These are phyloP conservation scores for Temnothorax longispinosus DNA, from an alignment of 1,140 invertebrate genomes.

Conservation along the genomic window DNA sequence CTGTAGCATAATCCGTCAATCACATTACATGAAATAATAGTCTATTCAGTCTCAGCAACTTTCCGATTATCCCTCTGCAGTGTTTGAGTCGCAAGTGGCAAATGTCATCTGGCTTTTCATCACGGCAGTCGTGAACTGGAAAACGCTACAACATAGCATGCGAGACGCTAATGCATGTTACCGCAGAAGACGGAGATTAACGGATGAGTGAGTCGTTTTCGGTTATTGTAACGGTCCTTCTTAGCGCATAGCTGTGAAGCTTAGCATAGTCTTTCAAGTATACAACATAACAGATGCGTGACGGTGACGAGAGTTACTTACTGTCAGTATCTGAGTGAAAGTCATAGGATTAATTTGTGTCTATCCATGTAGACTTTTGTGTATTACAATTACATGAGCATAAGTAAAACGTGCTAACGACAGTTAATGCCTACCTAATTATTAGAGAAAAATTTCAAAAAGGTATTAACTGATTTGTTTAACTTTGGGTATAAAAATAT, in stretches of 20 bases:
- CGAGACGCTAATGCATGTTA: conserved; percentile 17
- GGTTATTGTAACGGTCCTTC: conserved; percentile 23
- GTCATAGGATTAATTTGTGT: conserved; percentile 1
- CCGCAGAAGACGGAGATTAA: conserved; percentile 20
- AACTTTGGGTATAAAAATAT: not conserved
- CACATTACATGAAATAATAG: not conserved
- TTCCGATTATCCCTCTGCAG: not conserved
- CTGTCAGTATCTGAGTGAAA: too few species aligned
- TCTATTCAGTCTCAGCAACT: not conserved
- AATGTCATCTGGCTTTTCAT: conserved; percentile 27
- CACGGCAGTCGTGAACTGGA: not conserved
- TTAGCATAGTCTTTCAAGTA: not conserved
- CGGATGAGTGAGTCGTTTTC: conserved; percentile 15
- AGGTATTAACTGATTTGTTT: not conserved
- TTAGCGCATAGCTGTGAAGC: conserved; percentile 10
- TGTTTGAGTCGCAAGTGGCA: not conserved
- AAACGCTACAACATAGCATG: not conserved
- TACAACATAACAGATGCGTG: conserved; percentile 7
- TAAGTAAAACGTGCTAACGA: not conserved
- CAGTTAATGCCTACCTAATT: not conserved
- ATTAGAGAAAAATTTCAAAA: not conserved
- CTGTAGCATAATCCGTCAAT: not conserved
- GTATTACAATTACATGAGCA: not conserved
- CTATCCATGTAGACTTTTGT: not conserved
- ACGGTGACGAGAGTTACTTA: conserved; percentile 25